A percentile compares a stretch with the other conserved stretches of the same genome.
Evolutionary conservation across 2,888 invertebrate genomes (phyloP).

Genomic region (Alsophila aescularia): DNA sequence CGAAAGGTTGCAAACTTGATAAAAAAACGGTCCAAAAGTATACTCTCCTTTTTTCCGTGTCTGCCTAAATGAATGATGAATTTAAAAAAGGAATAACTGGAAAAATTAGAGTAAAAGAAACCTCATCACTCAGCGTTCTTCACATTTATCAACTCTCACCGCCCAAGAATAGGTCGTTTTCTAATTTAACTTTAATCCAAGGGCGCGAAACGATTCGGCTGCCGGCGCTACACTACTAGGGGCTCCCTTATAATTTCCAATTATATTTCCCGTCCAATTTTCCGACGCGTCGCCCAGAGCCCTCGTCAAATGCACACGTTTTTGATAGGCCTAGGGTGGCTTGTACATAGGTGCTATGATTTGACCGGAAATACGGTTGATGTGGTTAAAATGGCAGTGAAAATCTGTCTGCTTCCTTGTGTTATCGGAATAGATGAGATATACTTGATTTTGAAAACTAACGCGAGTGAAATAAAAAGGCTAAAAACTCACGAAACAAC

Average conservation of each 20-base stretch:
- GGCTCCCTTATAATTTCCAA: slow-evolving; percentile 82
- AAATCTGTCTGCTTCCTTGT: background rate
- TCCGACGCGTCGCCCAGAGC: slow-evolving; percentile 83
- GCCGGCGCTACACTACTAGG: slow-evolving; percentile 48
- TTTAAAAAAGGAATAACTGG: background rate
- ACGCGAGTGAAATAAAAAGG: too few species aligned
- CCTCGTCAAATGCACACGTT: slow-evolving; percentile 76
- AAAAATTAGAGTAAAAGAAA: background rate
- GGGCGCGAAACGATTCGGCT: slow-evolving; percentile 46
- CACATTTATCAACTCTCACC: slow-evolving; percentile 24
- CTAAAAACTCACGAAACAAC: too few species aligned
- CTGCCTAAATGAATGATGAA: background rate
- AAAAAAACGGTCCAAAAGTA: too few species aligned
- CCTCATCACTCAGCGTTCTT: slow-evolving; percentile 13
- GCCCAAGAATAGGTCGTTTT: slow-evolving; percentile 39
- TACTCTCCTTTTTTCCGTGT: too few species aligned
- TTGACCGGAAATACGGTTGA: slow-evolving; percentile 18
- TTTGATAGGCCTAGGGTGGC: slow-evolving; percentile 27
- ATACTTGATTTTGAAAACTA: too few species aligned
- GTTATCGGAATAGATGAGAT: too few species aligned
- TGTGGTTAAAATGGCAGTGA: slow-evolving; percentile 1
- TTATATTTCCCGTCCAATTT: slow-evolving; percentile 84
- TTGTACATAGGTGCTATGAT: slow-evolving; percentile 25
- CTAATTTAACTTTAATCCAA: slow-evolving; percentile 50
- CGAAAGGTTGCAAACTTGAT: too few species aligned